Percentiles rank a stretch among this genome's conserved stretches.
phyloP scores from a whole-genome alignment of 1,140 invertebrate genomes.

The Hormaphis cornu region DNA sequence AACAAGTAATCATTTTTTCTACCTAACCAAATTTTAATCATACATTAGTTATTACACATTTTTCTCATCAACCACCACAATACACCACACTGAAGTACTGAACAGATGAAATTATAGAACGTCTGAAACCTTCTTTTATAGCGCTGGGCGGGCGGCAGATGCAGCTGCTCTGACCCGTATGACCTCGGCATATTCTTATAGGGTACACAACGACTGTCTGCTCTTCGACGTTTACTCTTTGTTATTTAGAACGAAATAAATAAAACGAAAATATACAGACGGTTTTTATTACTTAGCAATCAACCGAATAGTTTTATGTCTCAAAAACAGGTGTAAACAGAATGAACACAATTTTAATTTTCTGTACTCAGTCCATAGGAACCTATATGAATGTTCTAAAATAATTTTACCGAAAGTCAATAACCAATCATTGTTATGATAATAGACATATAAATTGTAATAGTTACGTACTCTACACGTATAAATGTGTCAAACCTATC shows the following conservation, averaged over 20 bases:
- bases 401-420: too few species aligned
- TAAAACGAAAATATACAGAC: constrained; percentile 29
- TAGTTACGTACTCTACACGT: too few species aligned
- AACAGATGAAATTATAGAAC: constrained; percentile 19
- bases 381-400: too few species aligned
- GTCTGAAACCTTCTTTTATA: constrained; percentile 24
- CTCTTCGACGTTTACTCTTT: constrained; percentile 18
- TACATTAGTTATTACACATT: too few species aligned
- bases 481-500: too few species aligned
- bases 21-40: too few species aligned
- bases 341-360: too few species aligned
- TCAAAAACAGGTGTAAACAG: not conserved
- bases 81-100: not conserved
- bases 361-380: too few species aligned
- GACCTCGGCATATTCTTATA: constrained; percentile 29
- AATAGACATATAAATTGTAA: too few species aligned
- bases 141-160: too few species aligned
- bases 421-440: too few species aligned
- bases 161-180: constrained; percentile 22
- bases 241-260: constrained; percentile 33
- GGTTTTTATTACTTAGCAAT: constrained; percentile 16
- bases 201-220: constrained; percentile 17
- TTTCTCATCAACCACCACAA: constrained; percentile 2
- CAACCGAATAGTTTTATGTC: not conserved
- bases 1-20: too few species aligned